phyloP scores from a whole-genome alignment of 2,888 invertebrate genomes.

The Abscondita cerata region DNA sequence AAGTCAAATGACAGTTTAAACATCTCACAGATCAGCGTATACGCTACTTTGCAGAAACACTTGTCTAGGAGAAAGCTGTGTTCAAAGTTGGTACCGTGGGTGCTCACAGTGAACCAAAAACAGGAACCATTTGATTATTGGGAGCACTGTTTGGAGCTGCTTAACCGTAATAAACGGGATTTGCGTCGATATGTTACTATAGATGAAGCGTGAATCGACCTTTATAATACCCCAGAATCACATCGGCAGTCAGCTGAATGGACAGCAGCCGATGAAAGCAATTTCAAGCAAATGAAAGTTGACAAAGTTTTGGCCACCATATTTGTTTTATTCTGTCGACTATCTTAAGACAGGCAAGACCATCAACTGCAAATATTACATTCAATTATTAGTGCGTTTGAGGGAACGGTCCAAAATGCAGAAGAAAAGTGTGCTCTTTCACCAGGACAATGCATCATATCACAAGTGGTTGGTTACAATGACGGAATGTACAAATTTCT shows the following conservation, averaged over 20 bases:
- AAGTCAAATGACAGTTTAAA: too few species aligned
- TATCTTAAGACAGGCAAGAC: neutral
- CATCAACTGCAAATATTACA: too few species aligned
- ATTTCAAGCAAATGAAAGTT: neutral
- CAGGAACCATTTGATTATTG: too few species aligned
- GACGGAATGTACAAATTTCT: neutral
- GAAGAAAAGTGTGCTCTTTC: neutral
- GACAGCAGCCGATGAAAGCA: neutral
- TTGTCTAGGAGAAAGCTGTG: too few species aligned
- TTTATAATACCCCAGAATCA: neutral
- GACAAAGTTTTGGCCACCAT: too few species aligned
- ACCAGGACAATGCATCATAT: neutral
- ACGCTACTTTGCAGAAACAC: too few species aligned
- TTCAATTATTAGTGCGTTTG: too few species aligned
- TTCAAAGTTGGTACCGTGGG: too few species aligned
- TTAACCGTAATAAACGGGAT: neutral
- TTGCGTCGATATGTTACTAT: neutral
- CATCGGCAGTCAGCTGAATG: neutral
- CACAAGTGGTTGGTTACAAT: neutral
- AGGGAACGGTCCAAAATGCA: neutral
- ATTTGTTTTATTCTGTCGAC: neutral
- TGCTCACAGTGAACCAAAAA: too few species aligned
- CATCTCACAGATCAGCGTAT: too few species aligned
- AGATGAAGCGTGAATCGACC: neutral
- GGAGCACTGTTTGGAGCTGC: neutral